Conservation (phyloP, 2,113 vertebrate genomes). For the Hydrochoerus hydrochaeris region DNA sequence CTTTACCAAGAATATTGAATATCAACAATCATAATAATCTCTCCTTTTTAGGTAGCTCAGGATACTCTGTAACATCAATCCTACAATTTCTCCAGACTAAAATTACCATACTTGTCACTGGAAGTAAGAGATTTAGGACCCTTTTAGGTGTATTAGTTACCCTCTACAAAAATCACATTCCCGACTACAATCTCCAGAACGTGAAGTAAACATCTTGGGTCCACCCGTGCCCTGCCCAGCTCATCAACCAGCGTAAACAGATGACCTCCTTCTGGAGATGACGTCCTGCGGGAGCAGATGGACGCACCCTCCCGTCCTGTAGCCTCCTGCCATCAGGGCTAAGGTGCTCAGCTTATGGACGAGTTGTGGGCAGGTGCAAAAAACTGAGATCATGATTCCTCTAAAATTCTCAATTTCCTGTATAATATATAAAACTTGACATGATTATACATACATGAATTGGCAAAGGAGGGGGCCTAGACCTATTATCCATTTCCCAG, state of each 20-base stretch:
- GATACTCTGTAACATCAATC: not conserved
- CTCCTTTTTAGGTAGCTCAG: not conserved
- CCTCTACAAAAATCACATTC: slow-evolving; percentile 66
- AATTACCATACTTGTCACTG: not conserved
- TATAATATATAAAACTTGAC: not conserved
- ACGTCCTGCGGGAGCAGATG: not conserved
- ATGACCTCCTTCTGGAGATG: not conserved
- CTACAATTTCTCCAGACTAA: slow-evolving; percentile 35
- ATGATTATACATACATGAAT: not conserved
- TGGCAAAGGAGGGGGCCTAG: not conserved
- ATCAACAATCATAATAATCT: not conserved
- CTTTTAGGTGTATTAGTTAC: not conserved
- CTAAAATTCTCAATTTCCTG: not conserved
- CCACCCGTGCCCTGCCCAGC: not conserved
- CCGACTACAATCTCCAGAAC: slow-evolving; percentile 45
- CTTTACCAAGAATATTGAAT: slow-evolving; percentile 22
- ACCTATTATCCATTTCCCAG: not conserved
- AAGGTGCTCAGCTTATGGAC: not conserved
- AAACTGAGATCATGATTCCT: not conserved
- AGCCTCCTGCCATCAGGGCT: not conserved
- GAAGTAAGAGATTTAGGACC: not conserved
- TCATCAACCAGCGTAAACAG: slow-evolving; percentile 30
- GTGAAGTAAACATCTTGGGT: slow-evolving; percentile 30
- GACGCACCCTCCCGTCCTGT: not conserved
- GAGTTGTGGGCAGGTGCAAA: not conserved